Percentiles rank a stretch among this genome's conserved stretches.
Evolutionary conservation across 2,797 vertebrate species (phyloP).

Genomic region (Anomalospiza imberbis): DNA sequence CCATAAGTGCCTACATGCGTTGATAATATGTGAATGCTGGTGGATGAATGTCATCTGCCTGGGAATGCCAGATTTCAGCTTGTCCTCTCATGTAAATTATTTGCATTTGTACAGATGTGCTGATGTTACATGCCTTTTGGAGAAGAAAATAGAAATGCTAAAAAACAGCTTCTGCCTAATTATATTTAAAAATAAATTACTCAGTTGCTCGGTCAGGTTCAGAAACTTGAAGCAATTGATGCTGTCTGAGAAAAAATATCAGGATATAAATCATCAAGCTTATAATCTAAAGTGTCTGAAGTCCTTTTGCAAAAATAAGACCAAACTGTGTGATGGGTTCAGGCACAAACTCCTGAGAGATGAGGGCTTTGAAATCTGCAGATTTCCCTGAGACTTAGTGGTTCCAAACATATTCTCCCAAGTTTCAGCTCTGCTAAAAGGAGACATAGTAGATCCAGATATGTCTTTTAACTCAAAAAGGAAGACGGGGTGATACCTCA

Average conservation of each 20-base stretch:
- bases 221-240: background rate
- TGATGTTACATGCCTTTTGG: constrained; percentile 13
- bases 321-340: background rate
- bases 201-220: background rate
- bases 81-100: constrained; percentile 42
- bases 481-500: background rate
- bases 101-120: constrained; percentile 51
- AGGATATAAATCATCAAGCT: background rate
- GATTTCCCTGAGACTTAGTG: background rate
- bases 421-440: background rate
- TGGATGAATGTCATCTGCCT: constrained; percentile 41
- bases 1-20: constrained; percentile 61
- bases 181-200: background rate
- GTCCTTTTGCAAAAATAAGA: background rate
- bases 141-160: background rate
- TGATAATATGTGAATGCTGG: constrained; percentile 56
- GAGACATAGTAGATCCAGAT: background rate
- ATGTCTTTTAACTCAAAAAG: background rate
- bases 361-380: background rate
- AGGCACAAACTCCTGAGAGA: background rate
- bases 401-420: background rate
- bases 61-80: constrained; percentile 61
- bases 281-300: background rate
- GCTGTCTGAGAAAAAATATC: background rate
- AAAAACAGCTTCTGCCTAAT: background rate